phyloP scores from a whole-genome alignment of 2,113 vertebrate species.

The Alectura lathami region DNA sequence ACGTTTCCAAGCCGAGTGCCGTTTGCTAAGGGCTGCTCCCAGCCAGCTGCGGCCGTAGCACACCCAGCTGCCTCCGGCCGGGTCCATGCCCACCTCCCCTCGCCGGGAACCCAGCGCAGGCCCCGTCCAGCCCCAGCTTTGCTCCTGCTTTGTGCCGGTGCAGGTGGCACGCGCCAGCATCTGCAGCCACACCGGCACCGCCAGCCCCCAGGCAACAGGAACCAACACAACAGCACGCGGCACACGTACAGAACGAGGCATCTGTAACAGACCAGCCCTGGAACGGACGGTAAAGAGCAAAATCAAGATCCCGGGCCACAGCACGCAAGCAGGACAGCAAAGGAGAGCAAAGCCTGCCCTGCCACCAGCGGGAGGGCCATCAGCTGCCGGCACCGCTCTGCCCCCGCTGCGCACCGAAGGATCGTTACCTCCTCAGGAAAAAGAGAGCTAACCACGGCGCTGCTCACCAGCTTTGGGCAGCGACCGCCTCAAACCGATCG shows the following conservation, averaged over 20 bases:
- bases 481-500: neutral
- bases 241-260: neutral
- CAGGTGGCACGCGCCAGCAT: neutral
- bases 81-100: neutral
- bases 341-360: neutral
- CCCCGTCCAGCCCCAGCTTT: neutral
- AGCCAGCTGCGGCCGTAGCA: neutral
- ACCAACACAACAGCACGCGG: neutral
- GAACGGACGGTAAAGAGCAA: neutral
- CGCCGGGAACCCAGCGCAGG: neutral
- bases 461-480: neutral
- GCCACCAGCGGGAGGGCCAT: neutral
- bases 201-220: accelerated
- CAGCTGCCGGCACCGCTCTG: neutral
- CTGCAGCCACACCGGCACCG: neutral
- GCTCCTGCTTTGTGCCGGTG: neutral
- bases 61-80: neutral
- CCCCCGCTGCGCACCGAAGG: neutral
- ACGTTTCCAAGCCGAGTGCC: neutral
- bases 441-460: neutral
- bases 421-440: neutral
- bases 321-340: accelerated
- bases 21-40: neutral
- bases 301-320: neutral
- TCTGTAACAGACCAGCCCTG: accelerated